Evolutionary conservation across 2,797 vertebrate species (phyloP).

Genomic region (Chrysolophus pictus): DNA sequence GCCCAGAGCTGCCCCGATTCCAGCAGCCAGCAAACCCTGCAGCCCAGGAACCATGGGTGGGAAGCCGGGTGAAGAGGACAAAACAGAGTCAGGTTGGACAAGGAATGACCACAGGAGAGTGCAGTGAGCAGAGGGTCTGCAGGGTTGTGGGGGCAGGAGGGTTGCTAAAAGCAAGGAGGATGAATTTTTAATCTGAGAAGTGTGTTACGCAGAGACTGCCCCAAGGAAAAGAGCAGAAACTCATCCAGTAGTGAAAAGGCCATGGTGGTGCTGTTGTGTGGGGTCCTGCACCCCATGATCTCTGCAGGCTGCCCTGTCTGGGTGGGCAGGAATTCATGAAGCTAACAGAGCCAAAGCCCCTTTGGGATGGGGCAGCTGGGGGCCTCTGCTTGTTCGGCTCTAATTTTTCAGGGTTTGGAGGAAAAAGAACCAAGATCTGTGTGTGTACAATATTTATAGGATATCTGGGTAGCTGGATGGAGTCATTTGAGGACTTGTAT

Average conservation of each 20-base stretch:
- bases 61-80: neutral
- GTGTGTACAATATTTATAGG: neutral
- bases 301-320: conserved; percentile 36
- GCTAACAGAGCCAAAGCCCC: neutral
- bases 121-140: neutral
- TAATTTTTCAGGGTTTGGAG: conserved; percentile 1
- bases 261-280: conserved; percentile 2
- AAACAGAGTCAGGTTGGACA: neutral
- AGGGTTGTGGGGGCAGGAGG: neutral
- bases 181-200: conserved; percentile 30
- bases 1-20: neutral
- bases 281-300: conserved; percentile 35
- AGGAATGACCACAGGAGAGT: neutral
- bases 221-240: conserved; percentile 20
- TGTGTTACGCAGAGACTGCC: conserved; percentile 27
- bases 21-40: neutral
- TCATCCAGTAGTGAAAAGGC: conserved; percentile 35
- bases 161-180: conserved; percentile 21
- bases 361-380: neutral
- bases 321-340: conserved; percentile 11
- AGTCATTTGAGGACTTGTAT: conserved; percentile 30
- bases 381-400: conserved; percentile 12
- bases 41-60: neutral
- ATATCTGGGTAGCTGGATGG: neutral
- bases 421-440: neutral